These are phyloP conservation scores for Rhagoletis zephyria DNA, from an alignment of 1,140 invertebrate species.

Conservation along the genomic window DNA sequence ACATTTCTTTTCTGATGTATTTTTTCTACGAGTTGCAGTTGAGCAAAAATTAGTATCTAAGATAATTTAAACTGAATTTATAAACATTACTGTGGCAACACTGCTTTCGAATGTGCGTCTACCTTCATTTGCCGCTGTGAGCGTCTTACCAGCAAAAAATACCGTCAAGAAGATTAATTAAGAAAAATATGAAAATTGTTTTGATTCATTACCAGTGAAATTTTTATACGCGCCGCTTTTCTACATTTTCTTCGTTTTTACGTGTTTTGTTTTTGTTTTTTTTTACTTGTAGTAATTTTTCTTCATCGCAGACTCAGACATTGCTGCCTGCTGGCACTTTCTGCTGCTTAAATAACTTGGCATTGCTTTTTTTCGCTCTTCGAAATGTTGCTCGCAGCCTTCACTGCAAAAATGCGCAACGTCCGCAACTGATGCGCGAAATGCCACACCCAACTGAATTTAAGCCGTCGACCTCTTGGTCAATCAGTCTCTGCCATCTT, in stretches of 20 bases:
- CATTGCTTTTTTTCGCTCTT: neutral
- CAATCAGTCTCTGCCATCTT: neutral
- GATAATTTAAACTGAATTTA: no score
- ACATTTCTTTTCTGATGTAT: no score
- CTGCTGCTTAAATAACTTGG: slow-evolving; percentile 35
- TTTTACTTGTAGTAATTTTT: slow-evolving; percentile 13
- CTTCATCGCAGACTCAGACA: slow-evolving; percentile 24
- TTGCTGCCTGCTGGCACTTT: slow-evolving; percentile 12
- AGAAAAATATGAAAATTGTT: slow-evolving; percentile 66
- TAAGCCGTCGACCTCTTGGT: neutral
- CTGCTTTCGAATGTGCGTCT: neutral
- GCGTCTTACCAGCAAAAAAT: slow-evolving; percentile 23
- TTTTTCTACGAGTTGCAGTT: no score
- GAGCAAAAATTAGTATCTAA: no score
- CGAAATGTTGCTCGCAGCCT: neutral
- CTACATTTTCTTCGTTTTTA: neutral
- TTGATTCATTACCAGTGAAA: slow-evolving; percentile 63
- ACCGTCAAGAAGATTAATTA: slow-evolving; percentile 66
- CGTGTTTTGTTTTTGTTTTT: neutral
- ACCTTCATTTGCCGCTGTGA: neutral
- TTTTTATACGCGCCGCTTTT: slow-evolving; percentile 53
- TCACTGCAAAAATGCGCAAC: slow-evolving; percentile 17
- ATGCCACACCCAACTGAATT: neutral
- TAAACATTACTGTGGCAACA: neutral
- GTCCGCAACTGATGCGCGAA: neutral